Percentiles rank a stretch among this genome's conserved stretches.
Evolutionary conservation across 2,113 vertebrate genomes (phyloP).

Genomic region (Hucho hucho): DNA sequence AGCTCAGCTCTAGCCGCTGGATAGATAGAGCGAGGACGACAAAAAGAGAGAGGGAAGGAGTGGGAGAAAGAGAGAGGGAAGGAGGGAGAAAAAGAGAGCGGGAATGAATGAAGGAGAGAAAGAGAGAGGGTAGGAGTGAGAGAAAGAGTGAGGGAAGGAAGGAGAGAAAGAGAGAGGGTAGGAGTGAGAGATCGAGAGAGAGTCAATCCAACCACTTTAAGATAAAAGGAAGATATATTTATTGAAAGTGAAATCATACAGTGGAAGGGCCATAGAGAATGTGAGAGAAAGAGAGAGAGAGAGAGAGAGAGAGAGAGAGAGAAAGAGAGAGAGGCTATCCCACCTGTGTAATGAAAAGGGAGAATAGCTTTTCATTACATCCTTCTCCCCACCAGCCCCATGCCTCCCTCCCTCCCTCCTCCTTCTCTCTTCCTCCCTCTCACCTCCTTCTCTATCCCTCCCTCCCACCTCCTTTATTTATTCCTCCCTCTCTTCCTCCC

Average conservation of each 20-base stretch:
- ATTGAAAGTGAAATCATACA: background rate
- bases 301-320: background rate
- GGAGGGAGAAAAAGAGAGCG: constrained; percentile 7
- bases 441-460: too few relatives aligned
- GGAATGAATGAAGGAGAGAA: constrained; percentile 4
- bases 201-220: background rate
- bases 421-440: too few relatives aligned
- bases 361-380: too few relatives aligned
- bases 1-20: constrained; percentile 65
- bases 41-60: constrained; percentile 50
- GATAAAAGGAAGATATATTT: background rate
- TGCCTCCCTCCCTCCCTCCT: background rate
- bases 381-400: background rate
- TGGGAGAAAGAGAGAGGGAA: constrained; percentile 1
- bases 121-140: constrained; percentile 6
- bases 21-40: constrained; percentile 51
- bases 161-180: constrained; percentile 12
- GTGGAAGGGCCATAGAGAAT: background rate
- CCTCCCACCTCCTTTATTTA: background rate
- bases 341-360: background rate
- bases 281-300: background rate
- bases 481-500: background rate
- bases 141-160: background rate
- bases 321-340: background rate
- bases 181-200: constrained; percentile 16